These are phyloP conservation scores for Momotus momota DNA, from an alignment of 2,797 vertebrate genomes.

Conservation along the genomic window DNA sequence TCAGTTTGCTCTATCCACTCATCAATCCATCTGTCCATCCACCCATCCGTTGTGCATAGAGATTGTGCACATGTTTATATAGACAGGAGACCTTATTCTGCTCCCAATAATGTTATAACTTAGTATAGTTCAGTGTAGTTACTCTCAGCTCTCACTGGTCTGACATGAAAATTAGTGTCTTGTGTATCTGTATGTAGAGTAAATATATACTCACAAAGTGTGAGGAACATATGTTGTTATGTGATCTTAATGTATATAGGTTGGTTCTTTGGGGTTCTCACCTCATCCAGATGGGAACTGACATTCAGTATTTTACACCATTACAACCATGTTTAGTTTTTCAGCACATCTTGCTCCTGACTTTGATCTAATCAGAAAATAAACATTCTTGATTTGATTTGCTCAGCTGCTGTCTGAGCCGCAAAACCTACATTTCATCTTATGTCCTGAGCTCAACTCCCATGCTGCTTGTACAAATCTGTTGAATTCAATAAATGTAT, in stretches of 20 bases:
- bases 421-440: constrained; percentile 37
- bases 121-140: background rate
- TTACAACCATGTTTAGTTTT: constrained; percentile 45
- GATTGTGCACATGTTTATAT: background rate
- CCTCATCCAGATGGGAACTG: constrained; percentile 51
- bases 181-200: background rate
- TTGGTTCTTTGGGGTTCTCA: constrained; percentile 47
- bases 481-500: constrained; percentile 47
- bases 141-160: background rate
- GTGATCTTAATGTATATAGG: constrained; percentile 39
- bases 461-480: constrained; percentile 51
- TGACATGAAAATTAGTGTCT: background rate
- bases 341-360: constrained; percentile 40
- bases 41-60: accelerated
- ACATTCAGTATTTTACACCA: constrained; percentile 32
- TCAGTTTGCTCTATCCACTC: background rate
- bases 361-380: constrained; percentile 59
- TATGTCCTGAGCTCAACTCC: constrained; percentile 40
- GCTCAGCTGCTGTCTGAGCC: constrained; percentile 54
- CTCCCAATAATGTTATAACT: background rate
- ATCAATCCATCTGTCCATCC: background rate
- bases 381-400: constrained; percentile 66
- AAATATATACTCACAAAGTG: background rate
- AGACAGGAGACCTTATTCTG: background rate
- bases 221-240: constrained; percentile 22